Evolutionary conservation across 2,888 invertebrate species (phyloP).

Genomic region (Galerucella calmariensis): DNA sequence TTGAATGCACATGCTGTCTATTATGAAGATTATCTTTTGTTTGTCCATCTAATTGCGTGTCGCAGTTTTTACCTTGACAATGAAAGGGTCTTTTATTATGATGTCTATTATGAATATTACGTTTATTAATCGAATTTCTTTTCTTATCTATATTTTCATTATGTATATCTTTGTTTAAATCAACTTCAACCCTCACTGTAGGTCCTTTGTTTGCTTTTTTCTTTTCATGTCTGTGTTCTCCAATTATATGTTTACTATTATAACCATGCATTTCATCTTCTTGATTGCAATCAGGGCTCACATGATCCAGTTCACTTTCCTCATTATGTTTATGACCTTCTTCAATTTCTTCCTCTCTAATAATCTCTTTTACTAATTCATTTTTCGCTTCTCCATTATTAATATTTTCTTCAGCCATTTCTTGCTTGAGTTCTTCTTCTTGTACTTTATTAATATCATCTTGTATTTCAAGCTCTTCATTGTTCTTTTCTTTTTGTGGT

Average conservation of each 20-base stretch:
- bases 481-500: slow-evolving; percentile 21
- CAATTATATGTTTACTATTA: neutral
- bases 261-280: neutral
- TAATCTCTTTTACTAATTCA: neutral
- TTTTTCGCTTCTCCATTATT: neutral
- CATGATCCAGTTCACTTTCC: neutral
- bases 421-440: neutral
- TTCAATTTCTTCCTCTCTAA: neutral
- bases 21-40: neutral
- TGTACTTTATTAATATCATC: neutral
- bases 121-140: neutral
- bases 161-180: neutral
- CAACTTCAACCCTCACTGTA: neutral
- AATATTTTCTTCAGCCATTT: neutral
- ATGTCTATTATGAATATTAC: neutral
- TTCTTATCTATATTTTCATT: neutral
- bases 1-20: neutral
- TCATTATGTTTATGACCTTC: neutral
- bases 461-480: neutral
- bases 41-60: neutral
- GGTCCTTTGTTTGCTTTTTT: neutral
- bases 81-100: neutral
- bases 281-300: too few relatives aligned
- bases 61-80: neutral
- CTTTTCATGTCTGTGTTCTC: neutral